A percentile compares a stretch with the other conserved stretches of the same genome.
Conservation (phyloP, 2,113 vertebrate species). For the Tretioscincus oriximinensis region DNA sequence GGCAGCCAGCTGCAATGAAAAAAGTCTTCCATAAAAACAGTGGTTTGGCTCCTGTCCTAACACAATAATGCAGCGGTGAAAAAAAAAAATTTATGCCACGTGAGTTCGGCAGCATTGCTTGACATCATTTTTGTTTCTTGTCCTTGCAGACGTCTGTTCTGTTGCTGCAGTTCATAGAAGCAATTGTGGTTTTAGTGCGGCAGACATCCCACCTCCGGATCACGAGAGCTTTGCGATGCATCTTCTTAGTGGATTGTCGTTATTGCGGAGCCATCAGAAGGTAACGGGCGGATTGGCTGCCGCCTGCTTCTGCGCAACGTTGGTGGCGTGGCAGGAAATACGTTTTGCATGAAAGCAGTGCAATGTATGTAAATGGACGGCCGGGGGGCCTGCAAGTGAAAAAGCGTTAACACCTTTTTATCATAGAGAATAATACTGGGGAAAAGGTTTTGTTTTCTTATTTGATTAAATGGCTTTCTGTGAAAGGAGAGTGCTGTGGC, state of each 20-base stretch:
- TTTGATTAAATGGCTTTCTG: neutral
- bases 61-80: too few species aligned
- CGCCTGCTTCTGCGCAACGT: rapidly evolving
- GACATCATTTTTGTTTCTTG: neutral
- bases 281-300: slow-evolving; percentile 58
- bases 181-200: slow-evolving; percentile 92
- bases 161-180: slow-evolving; percentile 91
- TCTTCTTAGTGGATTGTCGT: slow-evolving; percentile 96
- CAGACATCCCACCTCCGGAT: slow-evolving; percentile 94
- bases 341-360: neutral
- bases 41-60: too few species aligned
- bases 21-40: too few species aligned
- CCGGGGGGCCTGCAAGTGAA: too few species aligned
- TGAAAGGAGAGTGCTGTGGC: neutral
- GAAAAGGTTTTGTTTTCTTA: too few species aligned
- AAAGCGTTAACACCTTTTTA: too few species aligned
- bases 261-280: slow-evolving; percentile 95
- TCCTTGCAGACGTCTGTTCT: slow-evolving; percentile 84
- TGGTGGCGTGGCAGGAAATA: rapidly evolving
- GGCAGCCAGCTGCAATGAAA: too few species aligned
- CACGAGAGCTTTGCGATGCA: slow-evolving; percentile 92
- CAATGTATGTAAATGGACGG: too few species aligned
- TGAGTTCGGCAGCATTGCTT: neutral
- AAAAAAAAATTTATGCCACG: too few species aligned
- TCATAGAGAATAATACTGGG: neutral